These are phyloP conservation scores for Auanema freiburgensis DNA, from an alignment of 2,888 invertebrate genomes.

Conservation along the genomic window DNA sequence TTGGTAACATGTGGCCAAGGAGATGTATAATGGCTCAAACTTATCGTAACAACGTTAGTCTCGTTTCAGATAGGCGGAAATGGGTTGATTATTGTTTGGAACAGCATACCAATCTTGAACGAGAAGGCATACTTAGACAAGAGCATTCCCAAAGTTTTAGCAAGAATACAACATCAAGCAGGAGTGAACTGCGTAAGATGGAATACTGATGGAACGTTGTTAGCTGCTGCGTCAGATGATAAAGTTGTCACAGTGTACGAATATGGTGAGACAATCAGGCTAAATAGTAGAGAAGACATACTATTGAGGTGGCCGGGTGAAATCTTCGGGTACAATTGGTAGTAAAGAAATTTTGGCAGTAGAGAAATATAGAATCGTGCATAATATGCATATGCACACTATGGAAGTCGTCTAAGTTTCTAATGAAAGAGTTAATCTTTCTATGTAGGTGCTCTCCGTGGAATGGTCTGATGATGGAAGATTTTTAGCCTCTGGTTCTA, in stretches of 20 bases:
- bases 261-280: conserved; percentile 23
- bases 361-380: conserved; percentile 88
- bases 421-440: neutral
- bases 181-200: conserved; percentile 56
- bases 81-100: conserved; percentile 53
- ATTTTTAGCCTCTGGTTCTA: conserved; percentile 92
- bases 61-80: conserved; percentile 28
- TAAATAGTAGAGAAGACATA: neutral
- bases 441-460: conserved; percentile 83
- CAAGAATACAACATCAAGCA: conserved; percentile 30
- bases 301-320: conserved; percentile 33
- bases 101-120: conserved; percentile 32
- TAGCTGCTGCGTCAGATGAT: conserved; percentile 42
- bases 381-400: conserved; percentile 72
- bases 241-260: conserved; percentile 35
- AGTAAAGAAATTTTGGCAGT: conserved; percentile 70
- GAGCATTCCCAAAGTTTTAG: conserved; percentile 25
- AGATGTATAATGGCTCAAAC: conserved; percentile 16
- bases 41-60: conserved; percentile 5
- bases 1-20: conserved; percentile 55
- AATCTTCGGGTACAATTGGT: conserved; percentile 62
- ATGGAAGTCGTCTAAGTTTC: conserved; percentile 70
- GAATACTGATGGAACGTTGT: conserved; percentile 39
- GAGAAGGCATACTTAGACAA: conserved; percentile 23
- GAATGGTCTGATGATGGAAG: conserved; percentile 94